Evolutionary conservation across 2,888 invertebrate genomes (phyloP).

Genomic region (Plebejus melissa): DNA sequence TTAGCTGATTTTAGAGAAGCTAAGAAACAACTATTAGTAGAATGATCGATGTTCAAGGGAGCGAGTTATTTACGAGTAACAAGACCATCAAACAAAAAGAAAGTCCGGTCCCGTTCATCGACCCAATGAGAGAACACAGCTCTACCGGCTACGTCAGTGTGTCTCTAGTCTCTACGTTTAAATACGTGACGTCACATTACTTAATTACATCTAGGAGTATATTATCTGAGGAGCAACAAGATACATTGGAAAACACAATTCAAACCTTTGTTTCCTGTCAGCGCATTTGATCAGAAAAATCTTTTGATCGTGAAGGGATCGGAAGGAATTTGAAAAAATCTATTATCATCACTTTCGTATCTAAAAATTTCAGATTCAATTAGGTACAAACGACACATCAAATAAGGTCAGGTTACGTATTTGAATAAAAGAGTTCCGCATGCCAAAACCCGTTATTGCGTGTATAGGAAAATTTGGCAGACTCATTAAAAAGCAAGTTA

Average conservation of each 20-base stretch:
- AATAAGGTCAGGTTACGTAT: not conserved
- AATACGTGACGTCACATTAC: not conserved
- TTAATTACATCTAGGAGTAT: not conserved
- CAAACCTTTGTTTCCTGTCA: not conserved
- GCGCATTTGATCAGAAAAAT: not conserved
- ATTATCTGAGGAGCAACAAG: not conserved
- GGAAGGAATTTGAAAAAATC: not conserved
- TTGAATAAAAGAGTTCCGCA: not conserved
- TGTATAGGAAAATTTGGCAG: not conserved
- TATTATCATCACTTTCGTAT: not conserved
- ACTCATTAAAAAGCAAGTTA: not conserved
- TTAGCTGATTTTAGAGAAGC: not conserved
- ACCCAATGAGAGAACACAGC: conserved; percentile 54
- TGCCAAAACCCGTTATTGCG: not conserved
- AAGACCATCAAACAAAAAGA: conserved; percentile 58
- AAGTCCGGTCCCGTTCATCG: conserved; percentile 71
- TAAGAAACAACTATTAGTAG: not conserved
- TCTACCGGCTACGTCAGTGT: not conserved
- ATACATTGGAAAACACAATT: not conserved
- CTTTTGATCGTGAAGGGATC: not conserved
- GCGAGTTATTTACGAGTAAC: not conserved
- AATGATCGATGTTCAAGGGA: conserved; percentile 30
- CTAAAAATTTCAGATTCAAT: not conserved
- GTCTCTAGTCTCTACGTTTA: not conserved
- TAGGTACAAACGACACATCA: not conserved